phyloP scores from a whole-genome alignment of 2,797 vertebrate genomes.

The Argya squamiceps region DNA sequence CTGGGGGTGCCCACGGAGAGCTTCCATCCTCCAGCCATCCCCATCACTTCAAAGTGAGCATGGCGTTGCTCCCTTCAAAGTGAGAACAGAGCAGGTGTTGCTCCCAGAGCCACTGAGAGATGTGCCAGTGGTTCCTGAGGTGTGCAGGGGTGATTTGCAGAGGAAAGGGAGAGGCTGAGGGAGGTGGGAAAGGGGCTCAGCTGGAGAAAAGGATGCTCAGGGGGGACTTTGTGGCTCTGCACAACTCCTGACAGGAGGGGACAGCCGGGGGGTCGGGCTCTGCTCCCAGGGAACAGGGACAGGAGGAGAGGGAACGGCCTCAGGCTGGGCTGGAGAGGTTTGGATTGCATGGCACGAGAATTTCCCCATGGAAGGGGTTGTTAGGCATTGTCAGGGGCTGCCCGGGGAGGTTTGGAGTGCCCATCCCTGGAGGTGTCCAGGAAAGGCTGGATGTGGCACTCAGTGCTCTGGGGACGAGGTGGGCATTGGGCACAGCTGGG shows the following conservation, averaged over 20 bases:
- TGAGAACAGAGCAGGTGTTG: fast-evolving
- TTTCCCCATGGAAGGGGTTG: neutral
- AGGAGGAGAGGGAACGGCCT: fast-evolving
- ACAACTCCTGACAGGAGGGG: neutral
- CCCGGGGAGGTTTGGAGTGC: neutral
- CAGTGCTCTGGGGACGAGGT: neutral
- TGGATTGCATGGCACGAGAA: fast-evolving
- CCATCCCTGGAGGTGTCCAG: neutral
- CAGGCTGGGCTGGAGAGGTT: neutral
- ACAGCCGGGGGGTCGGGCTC: neutral
- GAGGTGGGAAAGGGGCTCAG: neutral
- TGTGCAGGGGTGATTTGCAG: fast-evolving
- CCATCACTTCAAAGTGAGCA: neutral
- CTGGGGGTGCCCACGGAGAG: no score
- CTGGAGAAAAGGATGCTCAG: neutral
- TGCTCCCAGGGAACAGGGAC: neutral
- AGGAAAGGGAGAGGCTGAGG: neutral
- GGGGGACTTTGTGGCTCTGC: neutral
- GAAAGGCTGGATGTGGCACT: fast-evolving
- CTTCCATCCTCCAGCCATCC: neutral
- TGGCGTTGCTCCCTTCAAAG: no score
- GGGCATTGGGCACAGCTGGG: fast-evolving
- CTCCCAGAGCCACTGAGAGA: neutral
- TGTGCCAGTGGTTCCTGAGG: neutral
- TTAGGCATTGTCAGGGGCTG: neutral